These are phyloP conservation scores for Leptodactylus fallax DNA, from an alignment of 2,797 vertebrate genomes.

Conservation along the genomic window DNA sequence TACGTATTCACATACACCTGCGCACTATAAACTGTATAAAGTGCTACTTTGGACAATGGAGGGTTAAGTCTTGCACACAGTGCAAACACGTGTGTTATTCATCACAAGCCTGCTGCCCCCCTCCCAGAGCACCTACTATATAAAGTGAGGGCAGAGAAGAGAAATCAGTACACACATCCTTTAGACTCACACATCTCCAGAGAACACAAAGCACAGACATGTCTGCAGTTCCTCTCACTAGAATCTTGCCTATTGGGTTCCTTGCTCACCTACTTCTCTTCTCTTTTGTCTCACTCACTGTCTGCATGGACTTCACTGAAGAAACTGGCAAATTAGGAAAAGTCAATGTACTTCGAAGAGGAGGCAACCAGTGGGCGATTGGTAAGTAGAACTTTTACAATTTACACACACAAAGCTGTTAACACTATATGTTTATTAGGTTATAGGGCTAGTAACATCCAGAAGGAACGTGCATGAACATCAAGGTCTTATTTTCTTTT, in stretches of 20 bases:
- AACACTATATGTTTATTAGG: not conserved
- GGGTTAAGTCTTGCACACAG: conserved; percentile 53
- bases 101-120: conserved; percentile 33
- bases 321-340: conserved; percentile 46
- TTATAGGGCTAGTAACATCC: not conserved
- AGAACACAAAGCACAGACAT: conserved; percentile 47
- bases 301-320: conserved; percentile 48
- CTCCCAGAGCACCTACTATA: conserved; percentile 57
- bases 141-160: conserved; percentile 55
- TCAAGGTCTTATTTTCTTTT: not conserved
- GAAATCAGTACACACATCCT: conserved; percentile 38
- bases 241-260: conserved; percentile 53
- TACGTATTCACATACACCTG: conserved; percentile 54
- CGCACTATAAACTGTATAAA: conserved; percentile 3
- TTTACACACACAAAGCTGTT: not conserved
- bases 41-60: not conserved
- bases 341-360: conserved; percentile 43
- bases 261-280: conserved; percentile 55
- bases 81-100: conserved; percentile 40
- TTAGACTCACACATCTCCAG: conserved; percentile 37
- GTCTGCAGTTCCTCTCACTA: conserved; percentile 50
- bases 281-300: conserved; percentile 45
- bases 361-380: conserved; percentile 55
- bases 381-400: conserved; percentile 45
- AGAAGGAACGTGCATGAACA: not conserved